Percentiles rank a stretch among this genome's conserved stretches.
Evolutionary conservation across 2,113 vertebrate species (phyloP).

Genomic region (Cheirogaleus medius): DNA sequence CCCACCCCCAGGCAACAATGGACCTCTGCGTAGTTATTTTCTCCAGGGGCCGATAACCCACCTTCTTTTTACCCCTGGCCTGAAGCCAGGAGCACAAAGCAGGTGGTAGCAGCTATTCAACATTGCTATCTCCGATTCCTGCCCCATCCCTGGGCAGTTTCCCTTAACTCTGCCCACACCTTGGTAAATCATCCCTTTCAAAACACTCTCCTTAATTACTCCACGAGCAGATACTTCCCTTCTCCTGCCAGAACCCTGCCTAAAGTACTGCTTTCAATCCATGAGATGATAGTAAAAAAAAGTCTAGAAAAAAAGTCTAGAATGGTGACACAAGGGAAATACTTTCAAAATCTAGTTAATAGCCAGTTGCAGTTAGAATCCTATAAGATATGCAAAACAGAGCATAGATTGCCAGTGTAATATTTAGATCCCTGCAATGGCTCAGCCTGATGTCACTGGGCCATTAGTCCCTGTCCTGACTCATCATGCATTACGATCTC

Average conservation of each 20-base stretch:
- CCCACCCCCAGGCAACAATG: not conserved
- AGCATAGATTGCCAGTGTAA: not conserved
- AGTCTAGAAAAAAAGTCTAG: not conserved
- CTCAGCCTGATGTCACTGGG: slow-evolving; percentile 38
- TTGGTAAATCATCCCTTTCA: not conserved
- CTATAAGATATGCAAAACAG: not conserved
- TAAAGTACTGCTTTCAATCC: not conserved
- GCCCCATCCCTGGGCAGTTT: not conserved
- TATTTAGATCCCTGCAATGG: not conserved
- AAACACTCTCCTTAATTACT: not conserved
- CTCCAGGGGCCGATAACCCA: not conserved
- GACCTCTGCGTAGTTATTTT: not conserved
- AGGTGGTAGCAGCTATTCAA: too few relatives aligned
- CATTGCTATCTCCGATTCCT: not conserved
- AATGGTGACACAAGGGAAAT: not conserved
- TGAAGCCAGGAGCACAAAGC: not conserved
- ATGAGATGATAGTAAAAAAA: not conserved
- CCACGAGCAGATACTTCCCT: not conserved
- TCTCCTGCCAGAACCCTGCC: not conserved
- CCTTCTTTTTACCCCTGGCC: not conserved
- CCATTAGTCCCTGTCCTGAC: not conserved
- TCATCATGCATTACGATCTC: not conserved
- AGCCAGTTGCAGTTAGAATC: not conserved
- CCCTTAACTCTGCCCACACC: not conserved
- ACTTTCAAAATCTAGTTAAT: slow-evolving; percentile 22